Conservation (phyloP, 2,888 invertebrate genomes). For the Troides helena region DNA sequence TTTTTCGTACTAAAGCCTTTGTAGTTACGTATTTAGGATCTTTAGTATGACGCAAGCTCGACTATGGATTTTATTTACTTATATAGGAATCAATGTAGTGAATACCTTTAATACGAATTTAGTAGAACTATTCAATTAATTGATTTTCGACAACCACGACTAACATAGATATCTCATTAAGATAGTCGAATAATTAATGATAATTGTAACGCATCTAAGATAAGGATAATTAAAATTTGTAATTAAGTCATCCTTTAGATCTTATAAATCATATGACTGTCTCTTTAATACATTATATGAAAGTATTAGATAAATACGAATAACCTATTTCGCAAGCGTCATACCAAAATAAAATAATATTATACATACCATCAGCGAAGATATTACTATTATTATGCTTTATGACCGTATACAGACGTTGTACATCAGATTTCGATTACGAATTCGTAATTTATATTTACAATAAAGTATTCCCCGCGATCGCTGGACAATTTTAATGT, state of each 20-base stretch:
- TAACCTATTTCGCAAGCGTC: conserved; percentile 22
- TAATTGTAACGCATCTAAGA: conserved; percentile 13
- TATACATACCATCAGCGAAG: conserved; percentile 44
- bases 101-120: neutral
- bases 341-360: conserved; percentile 35
- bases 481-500: conserved; percentile 6
- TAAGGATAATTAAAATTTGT: conserved; percentile 10
- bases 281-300: too few relatives aligned
- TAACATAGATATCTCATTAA: conserved; percentile 8
- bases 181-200: conserved; percentile 16
- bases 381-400: conserved; percentile 59
- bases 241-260: neutral
- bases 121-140: conserved; percentile 12
- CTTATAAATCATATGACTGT: neutral
- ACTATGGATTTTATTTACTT: conserved; percentile 9
- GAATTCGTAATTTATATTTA: conserved; percentile 64
- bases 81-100: conserved; percentile 13
- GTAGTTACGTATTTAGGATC: conserved; percentile 73
- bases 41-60: conserved; percentile 49
- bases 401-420: conserved; percentile 77
- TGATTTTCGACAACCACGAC: conserved; percentile 14
- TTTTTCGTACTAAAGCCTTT: conserved; percentile 72
- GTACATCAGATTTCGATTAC: conserved; percentile 76
- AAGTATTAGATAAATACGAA: neutral
- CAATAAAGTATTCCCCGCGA: conserved; percentile 38